Base-by-base conservation (phyloP, 2,113 vertebrate species). In the Zosterops pallidus region DNA sequence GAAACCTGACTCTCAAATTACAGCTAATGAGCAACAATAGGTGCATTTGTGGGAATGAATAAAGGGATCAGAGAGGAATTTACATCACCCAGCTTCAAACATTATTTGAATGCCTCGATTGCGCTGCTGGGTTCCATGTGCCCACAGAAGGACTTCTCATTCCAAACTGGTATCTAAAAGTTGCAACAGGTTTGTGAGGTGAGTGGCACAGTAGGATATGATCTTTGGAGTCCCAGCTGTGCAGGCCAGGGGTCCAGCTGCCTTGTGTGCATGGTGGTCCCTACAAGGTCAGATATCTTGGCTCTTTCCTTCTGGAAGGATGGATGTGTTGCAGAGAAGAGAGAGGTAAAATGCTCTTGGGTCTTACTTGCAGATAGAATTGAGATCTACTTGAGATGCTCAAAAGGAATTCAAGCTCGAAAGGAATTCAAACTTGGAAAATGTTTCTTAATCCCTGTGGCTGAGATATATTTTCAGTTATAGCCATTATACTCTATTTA, bases 11-110 rank as follows among this genome's bases (percentile, higher is more conserved):
- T 90, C 75, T 94, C 11, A 14, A 64, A 70, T 87, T 93, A 63
- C 67, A 60, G 55, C 44, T 83, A 68, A 88, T 70, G 74, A 95
- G 75, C 83, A 95, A 63, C 76, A 83, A 71, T 80, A 64, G 49
- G 37, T 88, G 75, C 63, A 63, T 95, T 96, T 88, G 33, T 88
- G 79, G 46, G 23, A 55, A 65, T 88, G 94, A 94, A 92, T 95
- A 59, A 90, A 70, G 47, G 35, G 59, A 86, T 89, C 68, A 69
- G 55, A 77, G 50, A 83, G 39, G 88, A 94, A 94, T 90, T 92
- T 72, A 46, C n/a, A 83, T 81, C 68, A 63, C 26, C 35, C 59
- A 39, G 64, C 28, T 88, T 86, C 88, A 80, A 84, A 76, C 23
- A 28, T 62, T 69, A 70, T 84, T 91, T 63, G 55, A 83, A 88